Base-by-base conservation (phyloP, 1,140 invertebrate genomes). In the Brachionus paranguensis region DNA sequence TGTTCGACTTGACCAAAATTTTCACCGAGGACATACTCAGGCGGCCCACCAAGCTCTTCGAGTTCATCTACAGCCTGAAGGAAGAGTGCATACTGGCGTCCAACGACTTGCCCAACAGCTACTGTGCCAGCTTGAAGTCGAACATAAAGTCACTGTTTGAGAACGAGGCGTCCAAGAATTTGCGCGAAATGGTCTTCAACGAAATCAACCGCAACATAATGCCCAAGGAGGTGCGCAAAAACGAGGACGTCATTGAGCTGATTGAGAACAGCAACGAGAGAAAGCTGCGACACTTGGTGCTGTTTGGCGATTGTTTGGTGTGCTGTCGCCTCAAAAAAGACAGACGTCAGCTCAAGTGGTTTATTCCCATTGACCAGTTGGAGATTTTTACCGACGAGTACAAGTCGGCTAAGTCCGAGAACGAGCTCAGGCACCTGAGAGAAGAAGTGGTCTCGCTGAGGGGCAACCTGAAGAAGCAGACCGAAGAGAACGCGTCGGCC, bases 151-250 rank as follows among this genome's bases (percentile, higher is more conserved):
- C 53, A 1, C 24, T 81, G 33, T 81, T 81, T 24, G 78, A 81
- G 17, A 81, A 81, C 29, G 78, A 60, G n/a, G 27, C 12, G 17
- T 81, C 78, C 10, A 81, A 81, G 41, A 64, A 60, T 43, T 37
- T 81, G 43, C 50, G 78, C 24, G 78, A 81, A 47, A 37, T 17
- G 41, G 78, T 81, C 8, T 81, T 81, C 17, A 68, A 29, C 12
- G 78, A 81, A 64, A 81, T 81, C 2, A 81, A 81, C 24, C 17
- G 78, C 3, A 81, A 81, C 27, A 81, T 81, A 81, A 81, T 81
- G 78, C 78, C 78, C 12, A 81, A 81, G 29, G 78, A 81, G 24
- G 64, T 81, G 53, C 20, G 78, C 14, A 81, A 81, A 47, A 60
- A 81, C 43, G 78, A 81, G 41, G 78, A 81, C 24, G 78, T 81